A percentile compares a stretch with the other conserved stretches of the same genome.
These are phyloP conservation scores for Drosophila recens DNA, from an alignment of 2,888 invertebrate species.

Conservation along the genomic window DNA sequence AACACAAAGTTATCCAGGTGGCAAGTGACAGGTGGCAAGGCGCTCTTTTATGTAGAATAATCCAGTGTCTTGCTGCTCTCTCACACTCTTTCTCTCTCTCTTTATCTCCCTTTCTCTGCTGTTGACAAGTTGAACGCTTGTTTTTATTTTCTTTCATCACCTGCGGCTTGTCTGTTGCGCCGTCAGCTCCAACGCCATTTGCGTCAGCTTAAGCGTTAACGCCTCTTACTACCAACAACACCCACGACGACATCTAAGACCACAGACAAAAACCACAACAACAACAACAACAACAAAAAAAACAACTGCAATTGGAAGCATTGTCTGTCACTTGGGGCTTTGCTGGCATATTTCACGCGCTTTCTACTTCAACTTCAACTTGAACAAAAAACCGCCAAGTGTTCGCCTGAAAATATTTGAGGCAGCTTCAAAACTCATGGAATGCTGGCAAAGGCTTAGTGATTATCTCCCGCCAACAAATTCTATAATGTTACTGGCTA, in stretches of 20 bases:
- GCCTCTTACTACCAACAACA: constrained; percentile 27
- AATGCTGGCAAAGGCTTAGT: neutral
- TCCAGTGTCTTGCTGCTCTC: constrained; percentile 16
- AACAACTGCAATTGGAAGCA: constrained; percentile 27
- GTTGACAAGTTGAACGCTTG: constrained; percentile 32
- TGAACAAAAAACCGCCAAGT: constrained; percentile 33
- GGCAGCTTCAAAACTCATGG: constrained; percentile 15
- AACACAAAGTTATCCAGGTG: constrained; percentile 8
- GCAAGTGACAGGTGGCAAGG: neutral
- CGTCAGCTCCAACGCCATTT: constrained; percentile 50
- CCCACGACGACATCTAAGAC: constrained; percentile 7
- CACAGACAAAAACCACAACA: constrained; percentile 6
- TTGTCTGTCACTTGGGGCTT: constrained; percentile 52
- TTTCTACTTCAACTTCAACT: constrained; percentile 50
- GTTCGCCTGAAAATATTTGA: constrained; percentile 44
- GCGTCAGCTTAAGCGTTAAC: constrained; percentile 49
- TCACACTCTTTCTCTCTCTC: too few species aligned
- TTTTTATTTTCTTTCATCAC: constrained; percentile 42
- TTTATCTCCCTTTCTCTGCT: neutral
- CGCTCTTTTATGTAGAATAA: constrained; percentile 49
- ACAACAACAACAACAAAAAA: constrained; percentile 17
- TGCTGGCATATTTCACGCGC: constrained; percentile 51
- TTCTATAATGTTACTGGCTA: neutral
- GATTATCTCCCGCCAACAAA: neutral
- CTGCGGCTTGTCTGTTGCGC: constrained; percentile 38